phyloP scores from a whole-genome alignment of 2,113 vertebrate species.

The Mobula hypostoma region DNA sequence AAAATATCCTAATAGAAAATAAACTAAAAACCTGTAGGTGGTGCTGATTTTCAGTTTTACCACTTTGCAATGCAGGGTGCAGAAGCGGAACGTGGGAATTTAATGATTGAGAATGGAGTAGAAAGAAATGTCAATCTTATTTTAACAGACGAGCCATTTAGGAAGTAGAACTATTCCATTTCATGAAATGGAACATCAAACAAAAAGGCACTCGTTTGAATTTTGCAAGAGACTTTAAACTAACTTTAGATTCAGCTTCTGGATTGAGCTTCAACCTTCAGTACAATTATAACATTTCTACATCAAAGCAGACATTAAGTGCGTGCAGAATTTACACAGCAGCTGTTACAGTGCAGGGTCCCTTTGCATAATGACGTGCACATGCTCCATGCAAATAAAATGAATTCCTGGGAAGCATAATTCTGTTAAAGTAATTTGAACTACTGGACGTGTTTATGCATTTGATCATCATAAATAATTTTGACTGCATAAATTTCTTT shows the following conservation, averaged over 20 bases:
- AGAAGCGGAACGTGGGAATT: background rate
- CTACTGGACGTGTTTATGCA: slow-evolving; percentile 63
- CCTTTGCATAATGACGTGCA: background rate
- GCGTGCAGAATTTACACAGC: background rate
- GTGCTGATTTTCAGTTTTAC: background rate
- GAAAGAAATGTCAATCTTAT: background rate
- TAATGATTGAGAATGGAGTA: background rate
- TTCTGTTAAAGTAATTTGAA: slow-evolving; percentile 60
- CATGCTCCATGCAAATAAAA: background rate
- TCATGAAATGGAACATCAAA: background rate
- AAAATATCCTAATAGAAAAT: background rate
- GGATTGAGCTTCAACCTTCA: background rate
- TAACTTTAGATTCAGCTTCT: background rate
- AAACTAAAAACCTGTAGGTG: background rate
- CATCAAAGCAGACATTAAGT: background rate
- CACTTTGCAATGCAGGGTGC: background rate
- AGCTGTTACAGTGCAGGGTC: background rate
- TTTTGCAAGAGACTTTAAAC: background rate
- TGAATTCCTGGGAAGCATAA: background rate
- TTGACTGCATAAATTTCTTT: slow-evolving; percentile 75
- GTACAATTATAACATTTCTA: background rate
- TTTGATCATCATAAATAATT: slow-evolving; percentile 61
- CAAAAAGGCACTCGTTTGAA: background rate
- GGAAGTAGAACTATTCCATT: background rate
- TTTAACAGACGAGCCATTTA: background rate